Evolutionary conservation across 2,113 vertebrate species (phyloP).

Genomic region (Mesembrinibis cayennensis): DNA sequence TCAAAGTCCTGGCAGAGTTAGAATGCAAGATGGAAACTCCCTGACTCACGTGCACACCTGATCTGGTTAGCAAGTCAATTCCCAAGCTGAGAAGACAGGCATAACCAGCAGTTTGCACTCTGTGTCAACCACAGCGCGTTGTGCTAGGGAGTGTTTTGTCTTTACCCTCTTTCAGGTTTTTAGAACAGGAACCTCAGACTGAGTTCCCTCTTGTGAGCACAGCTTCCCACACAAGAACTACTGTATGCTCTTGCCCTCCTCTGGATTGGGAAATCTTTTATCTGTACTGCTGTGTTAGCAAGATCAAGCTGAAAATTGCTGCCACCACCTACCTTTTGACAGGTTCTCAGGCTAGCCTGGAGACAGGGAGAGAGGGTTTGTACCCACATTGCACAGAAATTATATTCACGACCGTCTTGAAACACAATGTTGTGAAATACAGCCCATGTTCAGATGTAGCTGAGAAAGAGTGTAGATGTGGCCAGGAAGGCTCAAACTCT

Average conservation of each 20-base stretch:
- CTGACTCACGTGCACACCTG: background rate
- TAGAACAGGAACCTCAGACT: background rate
- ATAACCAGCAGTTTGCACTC: background rate
- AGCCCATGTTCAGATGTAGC: background rate
- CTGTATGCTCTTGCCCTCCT: background rate
- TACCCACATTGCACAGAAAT: background rate
- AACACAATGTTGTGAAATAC: background rate
- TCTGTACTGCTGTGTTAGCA: background rate
- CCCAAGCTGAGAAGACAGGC: background rate
- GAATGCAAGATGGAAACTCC: background rate
- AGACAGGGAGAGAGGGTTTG: background rate
- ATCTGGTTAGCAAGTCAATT: background rate
- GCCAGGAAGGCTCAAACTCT: background rate
- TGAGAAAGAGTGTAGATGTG: background rate
- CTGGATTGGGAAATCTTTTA: background rate
- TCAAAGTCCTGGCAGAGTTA: background rate
- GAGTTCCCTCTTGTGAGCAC: background rate
- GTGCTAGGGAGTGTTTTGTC: rapidly evolving
- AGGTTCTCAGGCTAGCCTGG: background rate
- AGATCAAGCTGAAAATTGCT: background rate
- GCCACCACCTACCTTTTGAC: background rate
- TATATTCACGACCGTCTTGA: background rate
- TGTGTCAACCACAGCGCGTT: background rate
- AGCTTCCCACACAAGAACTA: background rate
- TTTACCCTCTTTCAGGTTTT: background rate